Evolutionary conservation across 2,797 vertebrate species (phyloP).

Genomic region (Parotocinclus haroldoi): DNA sequence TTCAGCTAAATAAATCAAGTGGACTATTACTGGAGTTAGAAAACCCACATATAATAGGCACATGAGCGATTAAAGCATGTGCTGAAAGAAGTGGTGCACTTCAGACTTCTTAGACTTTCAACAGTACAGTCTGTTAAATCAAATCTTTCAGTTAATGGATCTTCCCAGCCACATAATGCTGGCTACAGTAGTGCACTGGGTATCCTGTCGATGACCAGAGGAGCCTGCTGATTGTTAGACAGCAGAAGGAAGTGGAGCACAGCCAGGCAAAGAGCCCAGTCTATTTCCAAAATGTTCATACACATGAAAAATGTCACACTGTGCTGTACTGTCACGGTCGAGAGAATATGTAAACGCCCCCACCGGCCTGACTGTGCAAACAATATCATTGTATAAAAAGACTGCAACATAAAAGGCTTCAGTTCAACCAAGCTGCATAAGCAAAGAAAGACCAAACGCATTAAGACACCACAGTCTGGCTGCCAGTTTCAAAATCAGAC

Average conservation of each 20-base stretch:
- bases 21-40: slow-evolving; percentile 52
- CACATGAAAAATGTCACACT: slow-evolving; percentile 29
- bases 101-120: neutral
- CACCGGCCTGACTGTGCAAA: slow-evolving; percentile 30
- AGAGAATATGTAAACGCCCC: neutral
- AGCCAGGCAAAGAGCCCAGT: slow-evolving; percentile 47
- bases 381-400: slow-evolving; percentile 36
- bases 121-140: slow-evolving; percentile 26
- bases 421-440: slow-evolving; percentile 27
- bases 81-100: slow-evolving; percentile 37
- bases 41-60: slow-evolving; percentile 53
- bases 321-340: neutral
- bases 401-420: slow-evolving; percentile 28
- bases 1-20: slow-evolving; percentile 61
- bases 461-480: slow-evolving; percentile 56
- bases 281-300: slow-evolving; percentile 40
- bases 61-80: slow-evolving; percentile 45
- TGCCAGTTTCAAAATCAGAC: slow-evolving; percentile 56
- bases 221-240: no score
- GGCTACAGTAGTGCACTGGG: slow-evolving; percentile 4
- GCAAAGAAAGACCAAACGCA: slow-evolving; percentile 44
- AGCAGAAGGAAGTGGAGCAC: slow-evolving; percentile 26
- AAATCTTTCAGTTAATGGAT: slow-evolving; percentile 46
- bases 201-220: slow-evolving; percentile 39
- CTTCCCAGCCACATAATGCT: slow-evolving; percentile 1